phyloP scores from a whole-genome alignment of 1,140 invertebrate genomes.

The Anoplolepis gracilipes region DNA sequence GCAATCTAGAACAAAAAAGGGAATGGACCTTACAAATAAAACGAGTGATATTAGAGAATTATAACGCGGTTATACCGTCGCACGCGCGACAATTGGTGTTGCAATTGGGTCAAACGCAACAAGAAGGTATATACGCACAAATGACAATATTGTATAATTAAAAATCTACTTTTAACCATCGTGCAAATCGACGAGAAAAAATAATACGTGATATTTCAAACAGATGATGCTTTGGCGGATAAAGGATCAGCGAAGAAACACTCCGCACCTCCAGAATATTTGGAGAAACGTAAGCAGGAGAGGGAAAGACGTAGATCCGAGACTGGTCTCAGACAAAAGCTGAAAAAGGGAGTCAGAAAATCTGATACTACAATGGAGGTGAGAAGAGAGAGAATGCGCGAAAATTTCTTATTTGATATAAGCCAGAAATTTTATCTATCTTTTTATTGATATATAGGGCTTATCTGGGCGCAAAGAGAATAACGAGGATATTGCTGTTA shows the following conservation, averaged over 20 bases:
- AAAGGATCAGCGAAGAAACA: slow-evolving; percentile 89
- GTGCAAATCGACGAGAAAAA: background rate
- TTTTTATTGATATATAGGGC: slow-evolving; percentile 66
- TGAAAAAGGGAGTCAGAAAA: slow-evolving; percentile 85
- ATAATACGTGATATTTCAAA: background rate
- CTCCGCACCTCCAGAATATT: slow-evolving; percentile 94
- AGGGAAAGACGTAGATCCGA: slow-evolving; percentile 90
- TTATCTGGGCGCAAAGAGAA: slow-evolving; percentile 81
- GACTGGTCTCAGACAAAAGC: slow-evolving; percentile 87
- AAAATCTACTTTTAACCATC: background rate
- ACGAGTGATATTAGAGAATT: slow-evolving; percentile 97
- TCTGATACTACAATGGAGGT: slow-evolving; percentile 84
- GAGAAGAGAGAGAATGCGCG: background rate
- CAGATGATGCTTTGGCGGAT: slow-evolving; percentile 80
- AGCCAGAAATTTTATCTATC: background rate
- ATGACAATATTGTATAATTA: background rate
- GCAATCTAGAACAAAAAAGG: slow-evolving; percentile 95
- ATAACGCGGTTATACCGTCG: slow-evolving; percentile 96
- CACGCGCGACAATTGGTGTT: slow-evolving; percentile 97
- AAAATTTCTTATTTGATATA: background rate
- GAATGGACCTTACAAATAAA: slow-evolving; percentile 97
- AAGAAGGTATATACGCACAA: slow-evolving; percentile 85
- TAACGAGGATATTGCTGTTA: slow-evolving; percentile 72
- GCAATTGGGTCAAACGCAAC: slow-evolving; percentile 94
- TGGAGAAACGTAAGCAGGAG: slow-evolving; percentile 92